Evolutionary conservation across 2,113 vertebrate species (phyloP).

Genomic region (Scomber japonicus): DNA sequence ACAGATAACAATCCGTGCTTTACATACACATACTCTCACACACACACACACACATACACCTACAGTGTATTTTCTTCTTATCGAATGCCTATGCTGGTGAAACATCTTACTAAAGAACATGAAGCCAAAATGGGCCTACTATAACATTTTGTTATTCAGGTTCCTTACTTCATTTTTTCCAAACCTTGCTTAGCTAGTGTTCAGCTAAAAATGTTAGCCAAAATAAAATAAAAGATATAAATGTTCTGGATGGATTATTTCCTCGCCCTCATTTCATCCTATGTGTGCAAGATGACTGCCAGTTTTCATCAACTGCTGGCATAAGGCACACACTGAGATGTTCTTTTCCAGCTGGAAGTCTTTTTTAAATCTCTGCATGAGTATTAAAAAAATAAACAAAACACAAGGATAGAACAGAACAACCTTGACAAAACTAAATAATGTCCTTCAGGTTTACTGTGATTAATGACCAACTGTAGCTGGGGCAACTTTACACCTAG

Average conservation of each 20-base stretch:
- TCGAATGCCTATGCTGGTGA: background rate
- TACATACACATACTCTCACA: conserved; percentile 5
- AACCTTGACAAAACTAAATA: conserved; percentile 11
- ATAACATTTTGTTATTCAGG: background rate
- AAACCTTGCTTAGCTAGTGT: background rate
- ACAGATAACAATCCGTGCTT: conserved; percentile 37
- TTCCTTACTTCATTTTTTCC: background rate
- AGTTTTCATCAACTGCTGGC: no score
- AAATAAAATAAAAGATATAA: no score
- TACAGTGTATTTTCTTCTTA: background rate
- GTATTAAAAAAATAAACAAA: no score
- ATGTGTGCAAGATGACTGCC: no score
- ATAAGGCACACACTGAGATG: background rate
- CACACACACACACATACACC: conserved; percentile 23
- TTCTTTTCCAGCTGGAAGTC: background rate
- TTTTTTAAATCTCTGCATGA: no score
- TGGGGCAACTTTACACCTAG: background rate
- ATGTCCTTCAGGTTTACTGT: conserved; percentile 4
- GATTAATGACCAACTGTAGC: background rate
- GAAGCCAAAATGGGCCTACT: background rate
- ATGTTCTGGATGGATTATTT: no score
- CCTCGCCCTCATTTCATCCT: no score
- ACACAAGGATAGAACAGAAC: background rate
- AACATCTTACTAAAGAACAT: background rate
- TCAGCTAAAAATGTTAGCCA: no score